Evolutionary conservation across 2,888 invertebrate genomes (phyloP).

Genomic region (Lasioglossum vierecki): DNA sequence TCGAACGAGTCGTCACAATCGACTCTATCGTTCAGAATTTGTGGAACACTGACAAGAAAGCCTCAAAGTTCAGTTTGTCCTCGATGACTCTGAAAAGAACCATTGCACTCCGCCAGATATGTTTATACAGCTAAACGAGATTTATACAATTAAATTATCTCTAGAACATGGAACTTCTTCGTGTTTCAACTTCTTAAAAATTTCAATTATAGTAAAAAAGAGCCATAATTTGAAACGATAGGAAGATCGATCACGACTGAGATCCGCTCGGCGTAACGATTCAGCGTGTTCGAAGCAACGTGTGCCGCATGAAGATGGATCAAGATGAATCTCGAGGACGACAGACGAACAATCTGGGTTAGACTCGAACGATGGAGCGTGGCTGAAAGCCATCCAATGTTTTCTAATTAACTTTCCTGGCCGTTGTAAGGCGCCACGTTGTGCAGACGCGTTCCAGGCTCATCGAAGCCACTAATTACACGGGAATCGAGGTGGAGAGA

Average conservation of each 20-base stretch:
- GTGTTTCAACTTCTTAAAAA: too few species aligned
- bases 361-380: neutral
- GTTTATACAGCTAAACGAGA: neutral
- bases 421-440: constrained; percentile 1
- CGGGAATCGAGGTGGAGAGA: constrained; percentile 23
- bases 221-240: too few species aligned
- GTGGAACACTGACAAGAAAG: too few species aligned
- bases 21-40: too few species aligned
- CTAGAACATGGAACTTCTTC: too few species aligned
- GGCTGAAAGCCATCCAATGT: neutral
- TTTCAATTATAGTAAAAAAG: too few species aligned
- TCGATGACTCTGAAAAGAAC: neutral
- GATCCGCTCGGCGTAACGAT: neutral
- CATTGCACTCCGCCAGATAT: too few species aligned
- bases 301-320: neutral
- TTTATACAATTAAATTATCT: too few species aligned
- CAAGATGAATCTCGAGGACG: neutral
- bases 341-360: neutral
- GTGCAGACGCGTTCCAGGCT: constrained; percentile 21
- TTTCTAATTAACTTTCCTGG: constrained; percentile 35
- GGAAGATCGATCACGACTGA: too few species aligned
- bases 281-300: too few species aligned
- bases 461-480: constrained; percentile 49
- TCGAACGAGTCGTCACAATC: too few species aligned
- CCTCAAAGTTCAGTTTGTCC: neutral